Base-by-base conservation (phyloP, 2,797 vertebrate genomes). In the Oreochromis mossambicus region DNA sequence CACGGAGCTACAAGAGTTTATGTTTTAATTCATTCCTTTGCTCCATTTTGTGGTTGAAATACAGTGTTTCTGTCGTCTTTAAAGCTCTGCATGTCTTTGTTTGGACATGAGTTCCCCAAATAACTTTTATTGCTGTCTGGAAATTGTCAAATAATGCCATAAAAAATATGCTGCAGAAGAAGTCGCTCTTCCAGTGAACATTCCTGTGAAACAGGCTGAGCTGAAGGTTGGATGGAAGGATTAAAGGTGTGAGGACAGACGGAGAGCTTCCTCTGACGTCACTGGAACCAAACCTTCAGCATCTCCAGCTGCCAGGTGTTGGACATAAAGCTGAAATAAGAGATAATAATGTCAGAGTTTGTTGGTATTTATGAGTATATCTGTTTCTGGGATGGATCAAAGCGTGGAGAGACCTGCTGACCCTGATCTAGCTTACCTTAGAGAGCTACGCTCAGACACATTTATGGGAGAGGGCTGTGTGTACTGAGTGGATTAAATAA, bases 81-180 rank as follows among this genome's bases (percentile, higher is more conserved):
- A 46, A 36, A 82, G 43, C 70, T 38, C n/a, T 21, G n/a, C 41
- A 13, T n/a, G 8, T 66, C 77, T 79, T 68, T 51, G 54, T 79
- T 87, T 80, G 75, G 80, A 91, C 82, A 48, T 7, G 9, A 17
- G 38, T n/a, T 73, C 81, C 34, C 48, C 17, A 73, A 81, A 88
- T 58, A 29, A 85, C 15, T 63, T 87, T 85, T 84, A 83, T 84
- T 68, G 36, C 51, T 75, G 78, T 81, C 83, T 87, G 83, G 88
- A 73, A 84, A 79, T 58, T 83, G 78, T 86, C 87, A 80, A 68
- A 82, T 79, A 51, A 83, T 13, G 2, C 32, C 38, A 29, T 83
- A 78, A 82, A 86, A 86, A 21, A 50, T 7, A n/a, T 29, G 52
- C 21, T 29, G 76, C 48, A 32, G 51, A 78, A 56, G 61, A 77